Percentiles rank a stretch among this genome's conserved stretches.
phyloP scores from a whole-genome alignment of 2,888 invertebrate genomes.

The Dysmachus trigonus region DNA sequence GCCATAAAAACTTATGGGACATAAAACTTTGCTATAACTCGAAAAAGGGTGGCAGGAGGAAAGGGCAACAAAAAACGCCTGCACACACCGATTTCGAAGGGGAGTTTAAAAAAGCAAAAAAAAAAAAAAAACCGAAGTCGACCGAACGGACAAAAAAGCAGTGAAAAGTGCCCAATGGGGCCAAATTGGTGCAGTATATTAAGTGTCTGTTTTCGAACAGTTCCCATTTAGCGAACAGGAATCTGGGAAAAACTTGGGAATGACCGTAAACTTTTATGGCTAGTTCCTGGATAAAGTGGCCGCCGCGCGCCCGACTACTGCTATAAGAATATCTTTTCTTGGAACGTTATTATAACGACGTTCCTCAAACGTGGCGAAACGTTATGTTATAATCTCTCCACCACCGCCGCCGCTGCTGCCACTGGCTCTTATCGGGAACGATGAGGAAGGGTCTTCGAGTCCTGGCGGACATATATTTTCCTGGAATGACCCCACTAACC shows the following conservation, averaged over 20 bases:
- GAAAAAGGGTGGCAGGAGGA: conserved; percentile 27
- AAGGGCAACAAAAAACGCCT: not conserved
- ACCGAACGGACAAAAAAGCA: not conserved
- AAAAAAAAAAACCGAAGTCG: not conserved
- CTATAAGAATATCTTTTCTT: no score
- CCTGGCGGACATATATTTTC: not conserved
- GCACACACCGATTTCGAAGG: not conserved
- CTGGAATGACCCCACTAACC: not conserved
- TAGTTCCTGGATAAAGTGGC: conserved; percentile 3
- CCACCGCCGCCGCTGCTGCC: not conserved
- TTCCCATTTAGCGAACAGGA: conserved; percentile 9
- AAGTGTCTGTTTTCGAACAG: conserved; percentile 30
- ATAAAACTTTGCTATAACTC: conserved; percentile 49
- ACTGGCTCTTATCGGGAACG: not conserved
- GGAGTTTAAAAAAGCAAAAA: not conserved
- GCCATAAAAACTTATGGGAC: conserved; percentile 49
- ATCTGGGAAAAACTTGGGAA: conserved; percentile 11
- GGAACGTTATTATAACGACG: conserved; percentile 14
- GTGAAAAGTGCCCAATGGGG: conserved; percentile 21
- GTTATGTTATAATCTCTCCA: not conserved
- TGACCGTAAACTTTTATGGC: conserved; percentile 23
- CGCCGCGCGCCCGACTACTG: not conserved
- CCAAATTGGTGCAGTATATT: conserved; percentile 41
- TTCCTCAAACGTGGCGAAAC: conserved; percentile 1
- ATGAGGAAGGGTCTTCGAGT: not conserved